Conservation (phyloP, 37 sponge, comb jelly and placozoan species). For the Lycopodina hypogea region DNA sequence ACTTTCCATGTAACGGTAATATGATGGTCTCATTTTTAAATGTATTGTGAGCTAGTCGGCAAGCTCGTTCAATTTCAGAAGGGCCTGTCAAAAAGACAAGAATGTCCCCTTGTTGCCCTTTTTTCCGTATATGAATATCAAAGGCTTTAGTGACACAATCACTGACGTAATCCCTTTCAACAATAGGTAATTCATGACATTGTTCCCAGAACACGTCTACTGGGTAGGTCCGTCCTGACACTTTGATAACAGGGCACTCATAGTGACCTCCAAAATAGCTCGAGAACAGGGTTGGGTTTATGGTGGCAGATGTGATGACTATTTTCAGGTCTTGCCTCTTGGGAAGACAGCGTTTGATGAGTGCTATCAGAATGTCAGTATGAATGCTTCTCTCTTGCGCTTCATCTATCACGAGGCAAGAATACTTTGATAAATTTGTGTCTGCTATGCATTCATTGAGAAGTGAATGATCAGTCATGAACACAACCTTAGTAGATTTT, state of each 20-base stretch:
- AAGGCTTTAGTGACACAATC: constrained; percentile 15
- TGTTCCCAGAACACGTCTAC: constrained; percentile 49
- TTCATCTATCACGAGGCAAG: constrained; percentile 80
- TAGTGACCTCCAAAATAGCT: constrained; percentile 40
- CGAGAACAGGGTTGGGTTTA: constrained; percentile 56
- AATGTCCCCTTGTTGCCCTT: constrained; percentile 54
- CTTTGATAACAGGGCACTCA: constrained; percentile 36
- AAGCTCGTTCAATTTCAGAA: constrained; percentile 74
- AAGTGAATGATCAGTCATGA: constrained; percentile 67
- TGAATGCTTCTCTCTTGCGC: constrained; percentile 85
- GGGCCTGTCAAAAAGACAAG: constrained; percentile 85
- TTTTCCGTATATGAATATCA: constrained; percentile 20
- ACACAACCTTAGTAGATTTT: constrained; percentile 35
- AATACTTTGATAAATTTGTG: constrained; percentile 34
- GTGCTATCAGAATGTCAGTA: constrained; percentile 71
- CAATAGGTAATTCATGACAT: background rate
- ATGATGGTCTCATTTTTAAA: constrained; percentile 24
- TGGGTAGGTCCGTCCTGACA: constrained; percentile 77
- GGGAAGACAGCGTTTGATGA: constrained; percentile 64
- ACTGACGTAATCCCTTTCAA: constrained; percentile 7
- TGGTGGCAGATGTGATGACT: constrained; percentile 85
- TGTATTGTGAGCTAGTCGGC: background rate
- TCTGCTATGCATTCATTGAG: constrained; percentile 67
- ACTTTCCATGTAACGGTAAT: constrained; percentile 75
- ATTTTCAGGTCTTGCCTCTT: constrained; percentile 58